Evolutionary conservation across 2,888 invertebrate species (phyloP), one percentile per base, ranked within the genome.

Genomic region (Pseudanteris insignis): DNA sequence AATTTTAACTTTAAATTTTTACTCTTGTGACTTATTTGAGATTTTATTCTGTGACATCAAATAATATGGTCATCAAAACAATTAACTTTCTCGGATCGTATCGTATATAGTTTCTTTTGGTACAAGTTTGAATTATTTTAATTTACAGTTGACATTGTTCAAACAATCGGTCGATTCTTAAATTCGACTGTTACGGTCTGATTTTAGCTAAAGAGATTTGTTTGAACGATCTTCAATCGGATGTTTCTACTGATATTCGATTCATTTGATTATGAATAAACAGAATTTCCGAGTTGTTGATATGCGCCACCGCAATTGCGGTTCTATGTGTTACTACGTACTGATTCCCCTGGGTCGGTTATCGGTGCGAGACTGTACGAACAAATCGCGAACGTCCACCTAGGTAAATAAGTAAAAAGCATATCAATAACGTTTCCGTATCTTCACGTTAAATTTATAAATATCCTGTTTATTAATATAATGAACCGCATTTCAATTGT

Each of bases 181-280:
- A 38, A 51, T 59, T 59, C 26, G 29, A 10, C 51, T 33, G 51
- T 51, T 44, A 28, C 38, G 50, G 37, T 29, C 47, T 41, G 51
- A 40, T 51, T 51, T 53, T 53, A 41, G 40, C 51, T 36, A 46
- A 51, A 53, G n/a, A n/a, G n/a, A n/a, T 51, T 46, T 51, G 51
- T 53, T 59, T 51, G 40, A 38, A 47, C 47, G 41, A 47, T 43
- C 25, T 54, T 48, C n/a, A 47, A 60, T 60, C 54, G 54, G 60
- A 60, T 48, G 54, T 44, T 54, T 43, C 53, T 53, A 47, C 60
- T 60, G 54, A 61, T 61, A 54, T 60, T 54, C 60, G 54, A 54
- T 60, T 60, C 38, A 48, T 60, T 60, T 48, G 60, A 60, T 54
- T 60, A 60, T 48, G 48, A 51, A 48, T 54, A 54, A 54, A 54